Conservation (phyloP, 2,888 invertebrate species). For the Masnerella sp. region DNA sequence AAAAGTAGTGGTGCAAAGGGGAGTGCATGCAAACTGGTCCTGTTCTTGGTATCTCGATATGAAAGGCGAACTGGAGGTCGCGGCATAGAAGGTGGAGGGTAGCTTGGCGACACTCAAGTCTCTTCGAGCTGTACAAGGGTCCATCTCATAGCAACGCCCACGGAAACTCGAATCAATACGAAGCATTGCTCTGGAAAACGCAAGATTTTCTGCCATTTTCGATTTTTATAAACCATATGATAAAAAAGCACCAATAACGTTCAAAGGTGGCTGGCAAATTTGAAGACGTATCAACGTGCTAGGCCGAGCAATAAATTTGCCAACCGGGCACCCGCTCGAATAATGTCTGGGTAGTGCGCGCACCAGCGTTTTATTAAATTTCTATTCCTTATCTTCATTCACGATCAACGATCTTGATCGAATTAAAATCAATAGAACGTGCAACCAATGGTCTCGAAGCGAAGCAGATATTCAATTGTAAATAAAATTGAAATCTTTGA, state of each 20-base stretch:
- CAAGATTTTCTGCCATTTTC: constrained; percentile 73
- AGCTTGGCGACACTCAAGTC: constrained; percentile 77
- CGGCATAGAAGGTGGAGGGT: constrained; percentile 66
- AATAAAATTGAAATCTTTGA: no score
- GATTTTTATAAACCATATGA: constrained; percentile 64
- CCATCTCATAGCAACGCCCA: constrained; percentile 78
- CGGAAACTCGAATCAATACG: constrained; percentile 77
- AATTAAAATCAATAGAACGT: constrained; percentile 22
- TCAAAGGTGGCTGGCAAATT: constrained; percentile 50
- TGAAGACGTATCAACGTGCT: constrained; percentile 44
- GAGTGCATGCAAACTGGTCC: constrained; percentile 61
- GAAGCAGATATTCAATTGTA: no score
- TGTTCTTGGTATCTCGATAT: constrained; percentile 58
- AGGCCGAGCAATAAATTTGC: constrained; percentile 60
- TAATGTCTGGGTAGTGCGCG: constrained; percentile 46
- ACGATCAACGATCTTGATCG: constrained; percentile 27
- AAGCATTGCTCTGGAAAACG: constrained; percentile 76
- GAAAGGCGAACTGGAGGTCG: constrained; percentile 59
- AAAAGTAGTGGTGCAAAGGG: constrained; percentile 70
- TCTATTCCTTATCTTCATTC: constrained; percentile 20
- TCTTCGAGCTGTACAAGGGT: constrained; percentile 76
- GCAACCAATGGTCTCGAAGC: no score
- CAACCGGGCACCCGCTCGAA: constrained; percentile 45
- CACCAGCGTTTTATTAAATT: constrained; percentile 52
- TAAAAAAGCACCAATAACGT: constrained; percentile 32